phyloP scores from a whole-genome alignment of 1,140 invertebrate genomes.

The Brachionus calyciflorus region DNA sequence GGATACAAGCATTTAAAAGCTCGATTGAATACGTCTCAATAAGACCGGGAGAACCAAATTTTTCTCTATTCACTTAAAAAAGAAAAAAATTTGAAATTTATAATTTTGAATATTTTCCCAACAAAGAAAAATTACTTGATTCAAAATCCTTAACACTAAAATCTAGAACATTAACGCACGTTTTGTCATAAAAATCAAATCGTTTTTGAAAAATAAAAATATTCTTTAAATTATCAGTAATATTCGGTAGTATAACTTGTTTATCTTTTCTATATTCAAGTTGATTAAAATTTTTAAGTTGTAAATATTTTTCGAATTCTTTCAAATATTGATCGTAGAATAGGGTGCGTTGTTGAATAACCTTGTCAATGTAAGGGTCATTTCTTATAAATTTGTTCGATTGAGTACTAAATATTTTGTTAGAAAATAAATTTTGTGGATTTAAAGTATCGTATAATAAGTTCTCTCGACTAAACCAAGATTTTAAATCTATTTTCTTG shows the following conservation, averaged over 20 bases:
- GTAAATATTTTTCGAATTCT: slow-evolving; percentile 40
- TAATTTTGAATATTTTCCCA: background rate
- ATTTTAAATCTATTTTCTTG: slow-evolving; percentile 51
- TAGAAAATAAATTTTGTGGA: slow-evolving; percentile 35
- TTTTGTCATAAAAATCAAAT: slow-evolving; percentile 24
- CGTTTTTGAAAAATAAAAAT: slow-evolving; percentile 12
- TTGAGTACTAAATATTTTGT: background rate
- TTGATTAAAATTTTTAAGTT: slow-evolving; percentile 26
- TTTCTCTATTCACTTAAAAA: slow-evolving; percentile 8
- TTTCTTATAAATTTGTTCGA: slow-evolving; percentile 43
- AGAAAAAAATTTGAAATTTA: background rate
- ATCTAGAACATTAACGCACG: background rate
- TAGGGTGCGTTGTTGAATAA: background rate
- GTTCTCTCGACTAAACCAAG: slow-evolving; percentile 28
- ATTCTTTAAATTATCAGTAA: slow-evolving; percentile 3
- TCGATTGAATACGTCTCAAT: slow-evolving; percentile 9
- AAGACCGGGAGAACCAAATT: background rate
- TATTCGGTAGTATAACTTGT: background rate
- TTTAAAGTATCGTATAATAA: slow-evolving; percentile 14
- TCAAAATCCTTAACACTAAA: slow-evolving; percentile 21
- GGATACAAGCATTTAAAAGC: slow-evolving; percentile 5
- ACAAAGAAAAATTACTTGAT: background rate
- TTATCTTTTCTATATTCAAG: slow-evolving; percentile 6
- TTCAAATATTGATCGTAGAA: slow-evolving; percentile 27
- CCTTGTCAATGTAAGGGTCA: slow-evolving; percentile 35